Percentiles rank a stretch among this genome's conserved stretches.
phyloP scores from a whole-genome alignment of 2,797 vertebrate genomes.

The Phylloscopus collybita region DNA sequence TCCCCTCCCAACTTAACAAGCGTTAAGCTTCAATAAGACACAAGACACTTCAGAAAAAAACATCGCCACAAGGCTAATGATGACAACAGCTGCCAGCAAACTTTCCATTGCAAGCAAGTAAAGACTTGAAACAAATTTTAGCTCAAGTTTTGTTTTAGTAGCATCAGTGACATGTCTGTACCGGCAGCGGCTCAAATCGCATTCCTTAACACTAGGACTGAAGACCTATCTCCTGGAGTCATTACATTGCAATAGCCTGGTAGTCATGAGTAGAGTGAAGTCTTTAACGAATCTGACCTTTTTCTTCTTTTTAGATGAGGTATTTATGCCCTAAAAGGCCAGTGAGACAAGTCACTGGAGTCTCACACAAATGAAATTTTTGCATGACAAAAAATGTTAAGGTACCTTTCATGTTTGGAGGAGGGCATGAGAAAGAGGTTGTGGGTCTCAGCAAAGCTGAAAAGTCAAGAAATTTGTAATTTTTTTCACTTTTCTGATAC shows the following conservation, averaged over 20 bases:
- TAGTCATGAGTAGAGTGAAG: slow-evolving; percentile 34
- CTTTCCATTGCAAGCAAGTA: slow-evolving; percentile 81
- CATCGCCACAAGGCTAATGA: slow-evolving; percentile 84
- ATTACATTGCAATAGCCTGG: slow-evolving; percentile 51
- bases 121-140: slow-evolving; percentile 81
- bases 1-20: slow-evolving; percentile 83
- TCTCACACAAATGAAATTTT: background rate
- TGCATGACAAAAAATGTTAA: background rate
- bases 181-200: slow-evolving; percentile 74
- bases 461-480: background rate
- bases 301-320: background rate
- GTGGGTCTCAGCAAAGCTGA: background rate
- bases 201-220: slow-evolving; percentile 82
- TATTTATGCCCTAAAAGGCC: background rate
- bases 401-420: background rate
- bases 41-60: slow-evolving; percentile 81
- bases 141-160: slow-evolving; percentile 80
- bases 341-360: background rate
- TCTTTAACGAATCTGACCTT: slow-evolving; percentile 20
- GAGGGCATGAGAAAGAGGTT: background rate
- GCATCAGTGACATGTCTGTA: slow-evolving; percentile 83
- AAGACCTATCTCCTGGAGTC: slow-evolving; percentile 40
- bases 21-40: slow-evolving; percentile 79
- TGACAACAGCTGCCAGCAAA: slow-evolving; percentile 84
- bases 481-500: background rate